Percentiles rank a stretch among this genome's conserved stretches.
phyloP scores from a whole-genome alignment of 2,113 vertebrate species.

The Puma concolor region DNA sequence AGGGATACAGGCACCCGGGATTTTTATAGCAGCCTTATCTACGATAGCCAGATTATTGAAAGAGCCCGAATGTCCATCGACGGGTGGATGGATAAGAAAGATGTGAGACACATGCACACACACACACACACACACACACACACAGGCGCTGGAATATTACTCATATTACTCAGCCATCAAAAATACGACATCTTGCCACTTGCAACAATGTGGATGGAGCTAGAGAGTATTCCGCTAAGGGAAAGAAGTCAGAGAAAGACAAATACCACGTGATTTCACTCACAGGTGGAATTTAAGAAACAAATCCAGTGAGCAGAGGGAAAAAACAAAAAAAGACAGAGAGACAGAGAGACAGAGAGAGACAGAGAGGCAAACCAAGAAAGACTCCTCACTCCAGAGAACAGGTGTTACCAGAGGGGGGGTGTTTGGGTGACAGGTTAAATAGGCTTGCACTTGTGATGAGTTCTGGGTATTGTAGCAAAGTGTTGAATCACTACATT shows the following conservation, averaged over 20 bases:
- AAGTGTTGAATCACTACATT: background rate
- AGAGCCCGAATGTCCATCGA: background rate
- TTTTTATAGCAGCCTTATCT: background rate
- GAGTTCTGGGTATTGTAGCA: background rate
- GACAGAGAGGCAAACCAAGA: background rate
- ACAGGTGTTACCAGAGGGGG: background rate
- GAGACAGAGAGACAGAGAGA: background rate
- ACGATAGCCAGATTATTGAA: background rate
- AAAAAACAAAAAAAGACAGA: background rate
- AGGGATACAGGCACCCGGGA: background rate
- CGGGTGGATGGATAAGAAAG: background rate
- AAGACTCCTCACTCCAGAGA: background rate
- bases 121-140: too few species aligned
- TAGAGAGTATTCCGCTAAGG: background rate
- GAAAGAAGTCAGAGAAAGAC: background rate
- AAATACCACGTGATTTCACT: background rate
- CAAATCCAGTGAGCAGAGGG: background rate
- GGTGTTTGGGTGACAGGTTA: background rate
- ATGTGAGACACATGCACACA: background rate
- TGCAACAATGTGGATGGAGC: background rate
- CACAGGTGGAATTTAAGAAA: background rate
- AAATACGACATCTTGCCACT: background rate
- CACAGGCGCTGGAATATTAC: background rate
- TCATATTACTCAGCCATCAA: background rate
- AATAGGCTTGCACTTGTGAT: background rate